Base-by-base conservation (phyloP, 2,113 vertebrate genomes). In the Jaculus jaculus region DNA sequence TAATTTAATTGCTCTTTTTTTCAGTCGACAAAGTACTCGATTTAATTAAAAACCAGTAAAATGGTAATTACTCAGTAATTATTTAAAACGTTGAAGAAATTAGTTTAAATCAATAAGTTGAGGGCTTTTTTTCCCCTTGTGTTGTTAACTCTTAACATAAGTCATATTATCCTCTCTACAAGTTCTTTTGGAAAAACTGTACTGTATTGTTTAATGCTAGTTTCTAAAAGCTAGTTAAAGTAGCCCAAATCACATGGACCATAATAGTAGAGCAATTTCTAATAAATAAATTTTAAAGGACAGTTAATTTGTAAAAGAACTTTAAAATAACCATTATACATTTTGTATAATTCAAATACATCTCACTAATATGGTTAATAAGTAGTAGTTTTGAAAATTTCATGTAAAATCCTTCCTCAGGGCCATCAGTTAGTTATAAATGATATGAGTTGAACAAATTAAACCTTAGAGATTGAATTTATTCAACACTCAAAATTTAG, bases 1-100 rank as follows among this genome's bases (percentile, higher is more conserved):
- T 91, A 69, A 86, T 83, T 96, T 90, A 84, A 80, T 92, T 92
- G 78, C 85, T 95, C 72, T 82, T 91, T 86, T 78, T n/a, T 75
- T 79, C 37, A 54, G 54, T 92, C 92, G n/a, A 91, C 78, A 82
- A 95, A 71, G 85, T 89, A 63, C 4, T 92, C 88, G 28, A 83
- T 94, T 91, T 91, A 66, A 26, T 89, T 87, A 84, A 90, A 94
- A 95, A 89, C 10, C 60, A 47, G 28, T 80, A 66, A 95, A 96
- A 93, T 47, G n/a, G 58, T 84, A 73, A 86, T 88, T 87, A 24
- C 81, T 63, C 6, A n/a, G 60, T 54, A 91, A 89, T 61, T 84
- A 84, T 54, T 84, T 37, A 91, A 94, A 94, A 90, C 17, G 42
- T 92, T 65, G 10, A 89, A 26, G 89, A 23, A 71, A 85, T 42